A percentile compares a stretch with the other conserved stretches of the same genome.
Evolutionary conservation across 2,113 vertebrate genomes (phyloP).

Genomic region (Formicarius rufipectus): DNA sequence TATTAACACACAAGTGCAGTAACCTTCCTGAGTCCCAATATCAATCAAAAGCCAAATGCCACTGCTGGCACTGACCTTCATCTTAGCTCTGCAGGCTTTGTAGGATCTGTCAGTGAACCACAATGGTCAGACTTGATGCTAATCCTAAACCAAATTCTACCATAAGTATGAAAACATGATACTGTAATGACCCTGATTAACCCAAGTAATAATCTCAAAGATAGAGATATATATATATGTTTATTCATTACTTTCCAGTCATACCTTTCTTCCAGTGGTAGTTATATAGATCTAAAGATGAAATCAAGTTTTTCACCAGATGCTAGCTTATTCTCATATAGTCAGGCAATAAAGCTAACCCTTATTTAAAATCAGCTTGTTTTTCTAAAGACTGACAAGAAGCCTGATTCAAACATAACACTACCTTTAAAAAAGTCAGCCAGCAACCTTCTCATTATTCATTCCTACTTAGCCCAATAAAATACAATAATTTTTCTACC

Average conservation of each 20-base stretch:
- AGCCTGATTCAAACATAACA: neutral
- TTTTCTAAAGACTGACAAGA: neutral
- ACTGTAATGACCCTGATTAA: neutral
- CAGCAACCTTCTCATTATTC: neutral
- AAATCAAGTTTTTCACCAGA: neutral
- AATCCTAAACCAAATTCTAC: neutral
- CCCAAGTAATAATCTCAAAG: neutral
- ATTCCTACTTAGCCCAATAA: neutral
- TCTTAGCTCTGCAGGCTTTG: neutral
- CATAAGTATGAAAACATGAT: neutral
- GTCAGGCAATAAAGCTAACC: neutral
- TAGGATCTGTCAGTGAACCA: neutral
- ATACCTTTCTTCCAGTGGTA: neutral
- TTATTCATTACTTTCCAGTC: neutral
- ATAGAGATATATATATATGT: rapidly evolving
- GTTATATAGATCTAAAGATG: neutral
- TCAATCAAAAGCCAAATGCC: neutral
- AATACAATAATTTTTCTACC: neutral
- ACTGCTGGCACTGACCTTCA: neutral
- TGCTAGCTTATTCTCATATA: neutral
- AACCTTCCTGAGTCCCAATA: neutral
- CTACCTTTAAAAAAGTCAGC: neutral
- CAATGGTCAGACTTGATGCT: neutral
- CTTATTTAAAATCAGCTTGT: neutral
- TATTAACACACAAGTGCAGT: neutral